phyloP scores from a whole-genome alignment of 1,140 invertebrate genomes.

The Zaprionus capensis region DNA sequence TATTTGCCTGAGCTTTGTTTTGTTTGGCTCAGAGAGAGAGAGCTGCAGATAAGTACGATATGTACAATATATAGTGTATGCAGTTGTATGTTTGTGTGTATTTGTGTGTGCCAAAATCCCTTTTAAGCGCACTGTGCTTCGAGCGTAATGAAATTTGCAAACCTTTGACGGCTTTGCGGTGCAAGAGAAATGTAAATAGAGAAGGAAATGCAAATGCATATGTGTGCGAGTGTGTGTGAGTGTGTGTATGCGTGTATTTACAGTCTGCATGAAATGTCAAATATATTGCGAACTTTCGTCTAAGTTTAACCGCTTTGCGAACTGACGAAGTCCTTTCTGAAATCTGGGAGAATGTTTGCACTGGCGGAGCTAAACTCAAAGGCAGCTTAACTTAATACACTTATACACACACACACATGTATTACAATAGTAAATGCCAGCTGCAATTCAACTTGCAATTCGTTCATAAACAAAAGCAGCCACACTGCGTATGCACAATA shows the following conservation, averaged over 20 bases:
- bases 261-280: slow-evolving; percentile 18
- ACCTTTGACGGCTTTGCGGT: slow-evolving; percentile 48
- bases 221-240: background rate
- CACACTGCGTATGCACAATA: background rate
- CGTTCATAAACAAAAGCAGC: background rate
- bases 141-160: slow-evolving; percentile 47
- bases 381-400: background rate
- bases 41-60: background rate
- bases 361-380: background rate
- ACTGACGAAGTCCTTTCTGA: background rate
- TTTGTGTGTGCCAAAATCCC: background rate
- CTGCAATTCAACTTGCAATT: background rate
- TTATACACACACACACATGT: background rate
- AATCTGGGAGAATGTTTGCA: background rate
- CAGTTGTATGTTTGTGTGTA: background rate
- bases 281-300: slow-evolving; percentile 11
- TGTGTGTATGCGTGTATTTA: background rate
- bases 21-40: background rate
- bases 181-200: slow-evolving; percentile 28
- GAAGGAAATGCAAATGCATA: background rate
- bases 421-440: background rate
- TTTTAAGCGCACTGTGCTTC: slow-evolving; percentile 19
- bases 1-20: background rate
- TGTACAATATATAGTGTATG: background rate
- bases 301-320: background rate